Conservation (phyloP, 2,797 vertebrate species). For the Phataginus tricuspis region DNA sequence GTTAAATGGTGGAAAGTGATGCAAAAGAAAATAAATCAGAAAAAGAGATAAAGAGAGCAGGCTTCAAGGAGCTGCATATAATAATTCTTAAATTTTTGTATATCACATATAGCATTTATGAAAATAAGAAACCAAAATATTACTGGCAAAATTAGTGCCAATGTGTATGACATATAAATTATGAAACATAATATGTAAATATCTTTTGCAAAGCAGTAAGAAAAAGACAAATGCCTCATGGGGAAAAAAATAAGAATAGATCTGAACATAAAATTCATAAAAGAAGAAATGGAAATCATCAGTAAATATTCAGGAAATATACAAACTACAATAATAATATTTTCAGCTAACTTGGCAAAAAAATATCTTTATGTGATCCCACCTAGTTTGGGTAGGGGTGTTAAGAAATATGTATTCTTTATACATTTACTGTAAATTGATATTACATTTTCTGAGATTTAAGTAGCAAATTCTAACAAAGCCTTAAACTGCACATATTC, state of each 20-base stretch:
- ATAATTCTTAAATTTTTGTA: neutral
- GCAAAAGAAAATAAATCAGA: neutral
- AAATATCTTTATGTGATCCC: neutral
- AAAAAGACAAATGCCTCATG: neutral
- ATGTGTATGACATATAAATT: neutral
- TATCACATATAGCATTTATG: neutral
- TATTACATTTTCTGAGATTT: neutral
- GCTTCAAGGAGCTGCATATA: neutral
- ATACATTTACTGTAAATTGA: constrained; percentile 4
- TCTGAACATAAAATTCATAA: neutral
- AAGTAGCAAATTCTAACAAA: neutral
- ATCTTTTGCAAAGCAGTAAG: constrained; percentile 27
- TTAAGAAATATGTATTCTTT: constrained; percentile 12
- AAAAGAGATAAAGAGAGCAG: neutral
- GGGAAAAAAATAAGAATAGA: neutral
- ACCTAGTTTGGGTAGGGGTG: neutral
- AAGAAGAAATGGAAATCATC: neutral
- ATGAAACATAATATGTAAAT: neutral
- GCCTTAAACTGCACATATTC: neutral
- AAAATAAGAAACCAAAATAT: constrained; percentile 34
- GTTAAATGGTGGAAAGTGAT: neutral
- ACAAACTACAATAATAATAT: constrained; percentile 20
- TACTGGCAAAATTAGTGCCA: constrained; percentile 13
- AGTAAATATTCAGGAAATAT: neutral
- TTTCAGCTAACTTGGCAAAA: constrained; percentile 26